Evolutionary conservation across 2,888 invertebrate genomes (phyloP), one percentile per base, ranked within the genome.

Genomic region (Drosophila subsilvestris): DNA sequence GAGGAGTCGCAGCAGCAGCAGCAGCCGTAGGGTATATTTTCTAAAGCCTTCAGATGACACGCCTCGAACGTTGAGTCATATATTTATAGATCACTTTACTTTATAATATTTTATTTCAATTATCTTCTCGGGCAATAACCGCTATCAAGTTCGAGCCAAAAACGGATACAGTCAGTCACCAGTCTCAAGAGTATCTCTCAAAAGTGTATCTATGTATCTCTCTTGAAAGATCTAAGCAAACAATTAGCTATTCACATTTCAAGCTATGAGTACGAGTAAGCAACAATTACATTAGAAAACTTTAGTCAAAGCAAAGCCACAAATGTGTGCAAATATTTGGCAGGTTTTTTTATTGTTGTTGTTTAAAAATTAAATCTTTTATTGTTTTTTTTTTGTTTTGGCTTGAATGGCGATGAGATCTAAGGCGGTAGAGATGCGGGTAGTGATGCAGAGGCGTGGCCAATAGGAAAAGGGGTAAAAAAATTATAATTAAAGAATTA

Each of bases 161-260:
- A 69, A 73, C 66, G 63, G 66, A 68, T 68, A 25, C 25, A 25
- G 27, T 56, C 50, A 50, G 17, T 67, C 67, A 47, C 56, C 74
- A 25, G 42, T 56, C 74, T 68, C 71, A 63, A 72, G 66, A 56
- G 50, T 63, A 55, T 65, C 32, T 76, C 69, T 80, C 37, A 14
- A 37, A n/a, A 37, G 37, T 37, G 37, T n/a, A 37, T 37, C 37
- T 37, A 14, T 32, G 12, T 32, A 32, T 37, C 37, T 37, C 7
- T 63, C 55, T 60, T 49, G 75, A 78, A 79, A 88, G 58, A 71
- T 72, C 74, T 65, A 53, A 55, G 49, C 74, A 88, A 88, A 88
- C 88, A 88, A 86, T 88, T 88, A 74, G 80, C 83, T 86, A 80
- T 88, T 86, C 82, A 81, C 63, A 78, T 69, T 79, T 77, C 37